Conservation (phyloP, 2,888 invertebrate genomes). For the Gastrophysa polygoni region DNA sequence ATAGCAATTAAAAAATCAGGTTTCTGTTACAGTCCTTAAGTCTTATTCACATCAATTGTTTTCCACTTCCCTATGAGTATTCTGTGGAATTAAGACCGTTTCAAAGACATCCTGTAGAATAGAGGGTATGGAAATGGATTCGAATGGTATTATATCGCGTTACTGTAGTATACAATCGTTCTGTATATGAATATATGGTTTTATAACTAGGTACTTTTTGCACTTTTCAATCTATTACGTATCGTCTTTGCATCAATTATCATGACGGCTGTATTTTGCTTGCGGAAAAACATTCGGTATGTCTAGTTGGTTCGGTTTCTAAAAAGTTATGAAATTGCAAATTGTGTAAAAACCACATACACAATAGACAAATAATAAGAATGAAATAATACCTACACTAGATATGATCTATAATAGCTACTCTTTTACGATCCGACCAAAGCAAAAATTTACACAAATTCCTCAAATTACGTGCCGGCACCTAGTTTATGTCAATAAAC, state of each 20-base stretch:
- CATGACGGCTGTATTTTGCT: not conserved
- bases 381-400: not conserved
- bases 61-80: no score
- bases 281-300: not conserved
- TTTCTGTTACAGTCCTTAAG: no score
- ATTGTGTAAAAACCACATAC: not conserved
- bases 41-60: no score
- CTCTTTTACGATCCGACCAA: not conserved
- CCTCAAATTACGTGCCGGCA: not conserved
- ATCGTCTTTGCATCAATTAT: not conserved
- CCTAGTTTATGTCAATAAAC: not conserved
- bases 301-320: not conserved
- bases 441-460: not conserved
- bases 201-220: not conserved
- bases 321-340: slow-evolving; percentile 1
- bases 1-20: no score
- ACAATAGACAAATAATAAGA: not conserved
- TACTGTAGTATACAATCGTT: no score
- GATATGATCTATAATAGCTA: no score
- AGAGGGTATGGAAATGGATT: no score
- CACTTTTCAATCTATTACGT: not conserved
- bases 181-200: no score
- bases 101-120: no score
- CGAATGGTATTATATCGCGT: no score
- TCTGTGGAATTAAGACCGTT: no score